Evolutionary conservation across 1,140 invertebrate species (phyloP).

Genomic region (Oryctes rhinoceros): DNA sequence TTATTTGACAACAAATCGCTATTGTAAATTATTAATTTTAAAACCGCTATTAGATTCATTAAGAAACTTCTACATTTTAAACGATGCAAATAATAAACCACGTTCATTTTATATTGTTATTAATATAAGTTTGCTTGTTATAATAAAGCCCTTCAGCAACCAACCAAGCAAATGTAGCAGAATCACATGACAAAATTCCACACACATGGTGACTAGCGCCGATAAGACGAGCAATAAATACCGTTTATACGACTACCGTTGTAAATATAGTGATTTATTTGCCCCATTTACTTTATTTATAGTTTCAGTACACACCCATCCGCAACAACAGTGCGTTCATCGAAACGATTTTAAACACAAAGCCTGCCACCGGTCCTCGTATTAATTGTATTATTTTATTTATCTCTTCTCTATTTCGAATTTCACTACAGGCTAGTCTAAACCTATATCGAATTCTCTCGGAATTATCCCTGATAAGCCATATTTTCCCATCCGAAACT

Average conservation of each 20-base stretch:
- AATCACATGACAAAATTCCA: background rate
- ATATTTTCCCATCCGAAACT: conserved; percentile 10
- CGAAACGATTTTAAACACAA: conserved; percentile 11
- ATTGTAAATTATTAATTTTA: too few relatives aligned
- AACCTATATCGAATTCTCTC: background rate
- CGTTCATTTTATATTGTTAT: background rate
- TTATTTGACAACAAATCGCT: too few relatives aligned
- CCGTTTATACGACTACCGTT: conserved; percentile 31
- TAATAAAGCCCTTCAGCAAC: background rate
- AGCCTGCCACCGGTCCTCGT: conserved; percentile 16
- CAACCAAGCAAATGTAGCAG: background rate
- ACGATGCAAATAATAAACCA: too few relatives aligned
- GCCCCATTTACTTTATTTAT: conserved; percentile 45
- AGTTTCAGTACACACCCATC: conserved; percentile 45
- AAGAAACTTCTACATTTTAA: too few relatives aligned
- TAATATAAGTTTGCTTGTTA: background rate
- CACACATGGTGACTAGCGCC: background rate
- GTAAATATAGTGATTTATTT: conserved; percentile 43
- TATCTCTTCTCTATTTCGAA: conserved; percentile 7
- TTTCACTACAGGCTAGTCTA: background rate
- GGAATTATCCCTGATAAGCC: background rate
- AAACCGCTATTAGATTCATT: too few relatives aligned
- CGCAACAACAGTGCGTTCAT: conserved; percentile 18
- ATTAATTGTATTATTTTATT: conserved; percentile 27
- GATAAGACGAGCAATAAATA: conserved; percentile 27